phyloP scores from a whole-genome alignment of 2,888 invertebrate genomes.

The Tricholauxania praeusta region DNA sequence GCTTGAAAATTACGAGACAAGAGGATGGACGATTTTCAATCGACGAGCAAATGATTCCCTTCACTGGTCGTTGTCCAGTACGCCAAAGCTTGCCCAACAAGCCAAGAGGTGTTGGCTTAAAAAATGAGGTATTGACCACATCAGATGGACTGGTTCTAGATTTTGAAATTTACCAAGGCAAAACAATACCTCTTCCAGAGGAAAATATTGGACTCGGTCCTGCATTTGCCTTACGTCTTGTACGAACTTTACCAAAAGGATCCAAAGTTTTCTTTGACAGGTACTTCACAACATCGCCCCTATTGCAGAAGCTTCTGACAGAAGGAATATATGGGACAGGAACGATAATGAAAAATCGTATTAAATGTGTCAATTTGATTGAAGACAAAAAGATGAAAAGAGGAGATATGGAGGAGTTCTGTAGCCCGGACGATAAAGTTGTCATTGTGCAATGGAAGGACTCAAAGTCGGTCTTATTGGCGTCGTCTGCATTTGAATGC shows the following conservation, averaged over 20 bases:
- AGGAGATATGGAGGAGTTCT: conserved; percentile 37
- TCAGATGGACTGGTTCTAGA: conserved; percentile 37
- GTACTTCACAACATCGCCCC: conserved; percentile 35
- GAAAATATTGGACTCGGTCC: conserved; percentile 35
- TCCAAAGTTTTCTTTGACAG: conserved; percentile 36
- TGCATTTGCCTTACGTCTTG: conserved; percentile 32
- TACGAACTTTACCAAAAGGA: conserved; percentile 28
- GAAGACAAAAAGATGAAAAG: conserved; percentile 32
- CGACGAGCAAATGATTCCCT: conserved; percentile 37
- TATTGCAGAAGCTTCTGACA: conserved; percentile 34
- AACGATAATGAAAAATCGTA: conserved; percentile 37
- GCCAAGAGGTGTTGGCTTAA: conserved; percentile 32
- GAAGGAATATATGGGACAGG: conserved; percentile 30
- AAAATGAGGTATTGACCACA: conserved; percentile 34
- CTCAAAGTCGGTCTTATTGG: conserved; percentile 27
- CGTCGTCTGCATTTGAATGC: conserved; percentile 20
- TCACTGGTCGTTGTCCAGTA: conserved; percentile 30
- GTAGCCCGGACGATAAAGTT: conserved; percentile 31
- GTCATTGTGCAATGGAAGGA: conserved; percentile 32
- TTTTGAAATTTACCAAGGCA: conserved; percentile 35
- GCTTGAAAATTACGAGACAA: conserved; percentile 34
- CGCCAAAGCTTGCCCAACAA: conserved; percentile 17
- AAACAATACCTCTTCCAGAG: conserved; percentile 34
- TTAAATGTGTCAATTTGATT: conserved; percentile 33
- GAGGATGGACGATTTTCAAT: conserved; percentile 30